These are phyloP conservation scores for Mythimna vitellina DNA, from an alignment of 2,888 invertebrate species.

Conservation along the genomic window DNA sequence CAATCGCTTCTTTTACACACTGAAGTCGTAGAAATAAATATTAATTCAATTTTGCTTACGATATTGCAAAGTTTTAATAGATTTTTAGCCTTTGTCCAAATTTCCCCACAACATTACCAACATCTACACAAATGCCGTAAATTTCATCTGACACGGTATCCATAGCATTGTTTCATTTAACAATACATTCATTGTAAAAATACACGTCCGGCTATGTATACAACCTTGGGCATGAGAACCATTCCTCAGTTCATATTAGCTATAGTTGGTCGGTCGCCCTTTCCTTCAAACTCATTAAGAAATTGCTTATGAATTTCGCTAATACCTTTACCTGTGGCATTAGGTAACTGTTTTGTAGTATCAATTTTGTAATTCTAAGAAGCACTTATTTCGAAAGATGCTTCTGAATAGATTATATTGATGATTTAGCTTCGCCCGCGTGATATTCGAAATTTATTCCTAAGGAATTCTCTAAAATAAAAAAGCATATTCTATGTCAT, in stretches of 20 bases:
- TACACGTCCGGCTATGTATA: conserved; percentile 66
- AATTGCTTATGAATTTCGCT: conserved; percentile 29
- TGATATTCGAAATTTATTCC: no score
- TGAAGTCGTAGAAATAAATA: conserved; percentile 29
- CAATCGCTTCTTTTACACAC: neutral
- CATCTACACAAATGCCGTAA: conserved; percentile 47
- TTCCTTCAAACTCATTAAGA: conserved; percentile 57
- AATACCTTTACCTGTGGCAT: conserved; percentile 50
- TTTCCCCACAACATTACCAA: conserved; percentile 46
- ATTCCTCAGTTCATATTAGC: conserved; percentile 33
- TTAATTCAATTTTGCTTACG: conserved; percentile 27
- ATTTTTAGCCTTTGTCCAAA: conserved; percentile 57
- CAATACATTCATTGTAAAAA: conserved; percentile 75
- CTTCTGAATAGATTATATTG: conserved; percentile 5
- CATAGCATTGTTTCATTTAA: conserved; percentile 74
- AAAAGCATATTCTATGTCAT: no score
- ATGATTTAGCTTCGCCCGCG: no score
- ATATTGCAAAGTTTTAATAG: conserved; percentile 20
- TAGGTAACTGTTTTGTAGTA: conserved; percentile 1
- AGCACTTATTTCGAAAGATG: conserved; percentile 5
- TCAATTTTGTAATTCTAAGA: conserved; percentile 10
- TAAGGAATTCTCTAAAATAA: no score
- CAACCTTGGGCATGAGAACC: conserved; percentile 65
- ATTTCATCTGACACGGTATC: conserved; percentile 67
- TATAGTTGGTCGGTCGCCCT: conserved; percentile 24